Conservation (phyloP, 2,113 vertebrate species). For the Cryptotis parvus region DNA sequence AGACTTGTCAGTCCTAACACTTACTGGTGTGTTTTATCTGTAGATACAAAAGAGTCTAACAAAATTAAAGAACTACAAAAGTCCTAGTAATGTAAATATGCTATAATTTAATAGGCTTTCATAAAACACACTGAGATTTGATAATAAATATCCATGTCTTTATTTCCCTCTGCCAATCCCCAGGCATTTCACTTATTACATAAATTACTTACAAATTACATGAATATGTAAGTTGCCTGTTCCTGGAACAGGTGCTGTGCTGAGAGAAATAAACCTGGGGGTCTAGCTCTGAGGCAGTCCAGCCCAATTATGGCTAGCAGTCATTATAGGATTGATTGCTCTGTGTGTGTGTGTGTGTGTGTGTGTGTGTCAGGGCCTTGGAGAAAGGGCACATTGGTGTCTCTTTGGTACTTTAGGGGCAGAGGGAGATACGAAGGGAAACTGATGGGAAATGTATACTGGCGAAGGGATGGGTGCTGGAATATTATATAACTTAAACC, state of each 20-base stretch:
- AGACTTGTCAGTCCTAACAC: constrained; percentile 81
- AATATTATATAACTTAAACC: no score
- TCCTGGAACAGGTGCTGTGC: neutral
- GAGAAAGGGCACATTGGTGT: neutral
- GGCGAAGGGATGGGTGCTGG: no score
- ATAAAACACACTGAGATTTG: constrained; percentile 24
- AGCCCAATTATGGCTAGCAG: neutral
- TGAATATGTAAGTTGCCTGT: neutral
- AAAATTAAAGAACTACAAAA: constrained; percentile 82
- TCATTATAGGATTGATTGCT: neutral
- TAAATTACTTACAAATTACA: neutral
- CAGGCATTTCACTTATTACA: neutral
- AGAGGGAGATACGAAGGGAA: no score
- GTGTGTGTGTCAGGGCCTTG: no score
- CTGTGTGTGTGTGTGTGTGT: no score
- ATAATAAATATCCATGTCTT: neutral
- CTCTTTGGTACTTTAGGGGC: neutral
- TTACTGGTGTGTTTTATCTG: constrained; percentile 76
- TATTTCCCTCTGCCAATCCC: neutral
- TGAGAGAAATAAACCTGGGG: neutral
- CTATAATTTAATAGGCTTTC: constrained; percentile 75
- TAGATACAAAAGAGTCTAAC: constrained; percentile 79
- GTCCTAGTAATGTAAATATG: constrained; percentile 78
- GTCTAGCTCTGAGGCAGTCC: accelerated
- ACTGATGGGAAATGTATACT: no score